phyloP scores from a whole-genome alignment of 2,113 vertebrate genomes.

The Capreolus pygargus region DNA sequence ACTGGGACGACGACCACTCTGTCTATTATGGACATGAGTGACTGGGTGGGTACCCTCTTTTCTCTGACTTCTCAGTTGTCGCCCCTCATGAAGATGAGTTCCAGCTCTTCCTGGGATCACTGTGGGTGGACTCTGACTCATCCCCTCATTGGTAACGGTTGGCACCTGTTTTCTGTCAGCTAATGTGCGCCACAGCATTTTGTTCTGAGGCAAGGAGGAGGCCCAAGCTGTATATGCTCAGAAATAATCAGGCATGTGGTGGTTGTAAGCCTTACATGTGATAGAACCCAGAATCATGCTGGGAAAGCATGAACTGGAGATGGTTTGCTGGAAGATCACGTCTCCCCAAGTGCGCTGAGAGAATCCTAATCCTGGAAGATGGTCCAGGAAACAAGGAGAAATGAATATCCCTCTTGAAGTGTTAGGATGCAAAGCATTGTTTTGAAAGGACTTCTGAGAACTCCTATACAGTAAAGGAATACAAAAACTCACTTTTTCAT shows the following conservation, averaged over 20 bases:
- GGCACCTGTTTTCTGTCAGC: slow-evolving; percentile 29
- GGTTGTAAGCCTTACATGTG: neutral
- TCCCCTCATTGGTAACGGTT: neutral
- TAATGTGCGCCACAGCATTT: neutral
- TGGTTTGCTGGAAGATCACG: neutral
- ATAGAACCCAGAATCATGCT: neutral
- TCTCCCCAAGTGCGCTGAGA: neutral
- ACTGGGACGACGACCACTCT: neutral
- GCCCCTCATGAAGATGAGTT: neutral
- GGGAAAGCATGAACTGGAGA: neutral
- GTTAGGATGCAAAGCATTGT: neutral
- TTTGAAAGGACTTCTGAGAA: neutral
- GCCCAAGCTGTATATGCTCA: neutral
- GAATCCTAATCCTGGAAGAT: neutral
- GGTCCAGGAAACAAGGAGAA: neutral
- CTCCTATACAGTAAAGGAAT: neutral
- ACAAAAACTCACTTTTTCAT: neutral
- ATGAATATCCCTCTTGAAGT: neutral
- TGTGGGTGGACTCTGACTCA: neutral
- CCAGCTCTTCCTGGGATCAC: neutral
- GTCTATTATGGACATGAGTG: neutral
- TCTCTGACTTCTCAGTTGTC: neutral
- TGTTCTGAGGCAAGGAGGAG: neutral
- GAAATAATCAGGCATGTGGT: neutral
- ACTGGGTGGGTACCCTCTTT: neutral